phyloP scores from a whole-genome alignment of 1,140 invertebrate genomes.

The Microplitis mediator region DNA sequence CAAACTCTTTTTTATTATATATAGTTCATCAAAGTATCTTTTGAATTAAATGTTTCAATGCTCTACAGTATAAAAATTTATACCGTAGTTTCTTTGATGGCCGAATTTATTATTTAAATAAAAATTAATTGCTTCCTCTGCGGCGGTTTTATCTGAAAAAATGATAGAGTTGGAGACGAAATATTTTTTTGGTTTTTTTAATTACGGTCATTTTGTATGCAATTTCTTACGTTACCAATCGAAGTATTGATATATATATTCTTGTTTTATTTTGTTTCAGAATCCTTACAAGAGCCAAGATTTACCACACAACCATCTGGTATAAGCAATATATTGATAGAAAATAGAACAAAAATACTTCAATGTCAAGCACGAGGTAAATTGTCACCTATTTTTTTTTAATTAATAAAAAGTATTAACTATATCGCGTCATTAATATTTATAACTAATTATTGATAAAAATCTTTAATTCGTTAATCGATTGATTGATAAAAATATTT shows the following conservation, averaged over 20 bases:
- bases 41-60: not conserved
- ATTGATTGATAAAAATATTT: too few species aligned
- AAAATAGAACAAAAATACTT: slow-evolving; percentile 86
- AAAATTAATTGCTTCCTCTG: slow-evolving; percentile 1
- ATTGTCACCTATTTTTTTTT: not conserved
- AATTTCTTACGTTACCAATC: too few species aligned
- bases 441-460: too few species aligned
- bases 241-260: not conserved
- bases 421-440: not conserved
- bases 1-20: not conserved
- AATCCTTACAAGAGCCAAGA: slow-evolving; percentile 76
- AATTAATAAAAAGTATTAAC: not conserved
- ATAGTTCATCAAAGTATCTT: slow-evolving; percentile 1
- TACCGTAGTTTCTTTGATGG: not conserved
- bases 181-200: not conserved
- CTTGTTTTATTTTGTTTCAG: slow-evolving; percentile 58
- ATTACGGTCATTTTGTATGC: too few species aligned
- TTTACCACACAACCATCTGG: slow-evolving; percentile 83
- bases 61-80: too few species aligned
- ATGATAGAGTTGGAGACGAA: not conserved
- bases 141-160: not conserved
- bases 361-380: slow-evolving; percentile 87
- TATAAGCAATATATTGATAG: slow-evolving; percentile 81
- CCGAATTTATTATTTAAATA: not conserved
- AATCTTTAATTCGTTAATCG: too few species aligned